Percentiles rank a stretch among this genome's conserved stretches.
Conservation (phyloP, 2,888 invertebrate species). For the Drosophila neutralis region DNA sequence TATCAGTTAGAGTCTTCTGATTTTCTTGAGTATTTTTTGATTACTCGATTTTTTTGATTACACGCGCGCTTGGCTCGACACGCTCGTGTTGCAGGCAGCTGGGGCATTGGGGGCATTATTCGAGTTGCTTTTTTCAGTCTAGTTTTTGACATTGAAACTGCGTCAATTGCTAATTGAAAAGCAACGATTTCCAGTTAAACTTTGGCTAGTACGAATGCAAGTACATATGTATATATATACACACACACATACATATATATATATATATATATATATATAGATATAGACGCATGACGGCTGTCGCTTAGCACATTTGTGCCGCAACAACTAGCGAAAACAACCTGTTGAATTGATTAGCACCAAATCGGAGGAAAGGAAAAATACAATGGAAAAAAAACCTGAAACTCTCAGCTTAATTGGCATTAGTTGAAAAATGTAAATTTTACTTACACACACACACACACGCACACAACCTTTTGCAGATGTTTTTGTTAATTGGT, state of each 20-base stretch:
- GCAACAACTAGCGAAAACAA: conserved; percentile 34
- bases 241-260: neutral
- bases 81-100: conserved; percentile 1
- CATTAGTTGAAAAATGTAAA: conserved; percentile 19
- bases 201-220: neutral
- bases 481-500: conserved; percentile 25
- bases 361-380: conserved; percentile 24
- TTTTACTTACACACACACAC: conserved; percentile 12
- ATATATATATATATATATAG: neutral
- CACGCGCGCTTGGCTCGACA: neutral
- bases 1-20: neutral
- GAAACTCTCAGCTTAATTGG: conserved; percentile 34
- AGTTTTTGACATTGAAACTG: conserved; percentile 65
- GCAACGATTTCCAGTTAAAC: conserved; percentile 47
- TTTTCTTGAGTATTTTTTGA: neutral
- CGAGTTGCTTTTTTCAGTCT: conserved; percentile 9
- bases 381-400: conserved; percentile 35
- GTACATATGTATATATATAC: conserved; percentile 4
- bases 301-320: conserved; percentile 59
- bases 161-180: conserved; percentile 64
- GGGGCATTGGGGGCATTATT: conserved; percentile 1
- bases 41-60: neutral
- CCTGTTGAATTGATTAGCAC: conserved; percentile 65
- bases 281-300: conserved; percentile 31
- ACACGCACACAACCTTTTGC: conserved; percentile 15